Evolutionary conservation across 2,888 invertebrate species (phyloP).

Genomic region (Volucella inflata): DNA sequence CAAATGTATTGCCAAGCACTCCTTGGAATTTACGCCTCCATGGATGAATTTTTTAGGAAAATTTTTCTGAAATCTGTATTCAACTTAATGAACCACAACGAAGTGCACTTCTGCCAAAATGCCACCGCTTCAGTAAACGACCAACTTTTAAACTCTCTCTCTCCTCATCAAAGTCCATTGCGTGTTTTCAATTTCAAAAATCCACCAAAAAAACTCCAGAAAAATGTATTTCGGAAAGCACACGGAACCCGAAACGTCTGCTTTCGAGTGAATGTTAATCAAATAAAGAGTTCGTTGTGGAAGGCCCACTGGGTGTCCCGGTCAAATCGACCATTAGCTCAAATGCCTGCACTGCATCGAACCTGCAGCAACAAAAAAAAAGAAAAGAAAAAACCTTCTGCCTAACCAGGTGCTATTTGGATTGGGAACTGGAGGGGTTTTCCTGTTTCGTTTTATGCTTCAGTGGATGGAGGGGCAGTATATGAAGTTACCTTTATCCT

Average conservation of each 20-base stretch:
- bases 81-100: too few relatives aligned
- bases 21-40: too few relatives aligned
- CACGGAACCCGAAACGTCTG: neutral
- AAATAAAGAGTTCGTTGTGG: conserved; percentile 20
- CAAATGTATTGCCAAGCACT: too few relatives aligned
- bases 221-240: neutral
- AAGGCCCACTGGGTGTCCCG: neutral
- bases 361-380: neutral
- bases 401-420: neutral
- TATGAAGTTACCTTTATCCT: conserved; percentile 89
- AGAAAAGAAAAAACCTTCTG: neutral
- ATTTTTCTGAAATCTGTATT: too few relatives aligned
- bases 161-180: neutral
- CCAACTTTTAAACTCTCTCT: too few relatives aligned
- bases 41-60: too few relatives aligned
- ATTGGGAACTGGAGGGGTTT: neutral
- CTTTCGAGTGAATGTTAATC: conserved; percentile 22
- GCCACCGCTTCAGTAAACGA: too few relatives aligned
- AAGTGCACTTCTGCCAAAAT: too few relatives aligned
- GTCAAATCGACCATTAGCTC: neutral
- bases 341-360: too few relatives aligned
- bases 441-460: neutral
- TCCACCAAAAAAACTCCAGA: neutral
- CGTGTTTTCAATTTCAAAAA: neutral
- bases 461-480: neutral